Conservation (phyloP, 1,140 invertebrate genomes). For the Hirudo medicinalis region DNA sequence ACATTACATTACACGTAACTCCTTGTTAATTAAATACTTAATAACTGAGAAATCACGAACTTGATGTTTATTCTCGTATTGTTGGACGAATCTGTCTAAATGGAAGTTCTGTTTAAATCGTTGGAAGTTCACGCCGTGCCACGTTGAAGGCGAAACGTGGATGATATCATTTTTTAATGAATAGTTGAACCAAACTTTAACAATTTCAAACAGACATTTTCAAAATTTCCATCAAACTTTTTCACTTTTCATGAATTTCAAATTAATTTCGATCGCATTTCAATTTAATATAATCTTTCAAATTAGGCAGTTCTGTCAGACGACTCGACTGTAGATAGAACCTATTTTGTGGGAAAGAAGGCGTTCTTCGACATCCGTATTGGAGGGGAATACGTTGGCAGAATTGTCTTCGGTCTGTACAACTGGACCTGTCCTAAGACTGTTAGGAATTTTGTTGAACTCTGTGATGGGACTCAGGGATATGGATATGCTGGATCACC, state of each 20-base stretch:
- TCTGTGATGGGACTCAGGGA: background rate
- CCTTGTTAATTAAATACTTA: no score
- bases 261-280: background rate
- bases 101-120: no score
- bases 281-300: background rate
- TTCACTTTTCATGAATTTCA: background rate
- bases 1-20: no score
- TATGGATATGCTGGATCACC: constrained; percentile 11
- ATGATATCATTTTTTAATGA: no score
- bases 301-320: background rate
- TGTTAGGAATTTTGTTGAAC: constrained; percentile 7
- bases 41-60: no score
- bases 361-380: constrained; percentile 7
- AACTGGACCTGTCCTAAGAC: constrained; percentile 24
- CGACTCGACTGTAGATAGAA: background rate
- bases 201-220: no score
- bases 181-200: no score
- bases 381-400: constrained; percentile 18
- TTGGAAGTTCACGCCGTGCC: no score
- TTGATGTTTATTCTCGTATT: no score
- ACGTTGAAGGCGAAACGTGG: no score
- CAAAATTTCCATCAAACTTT: background rate
- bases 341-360: background rate
- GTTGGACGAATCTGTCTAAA: no score
- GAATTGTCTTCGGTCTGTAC: constrained; percentile 26